phyloP scores from a whole-genome alignment of 2,888 invertebrate genomes.

The Lasioglossum leucozonium region DNA sequence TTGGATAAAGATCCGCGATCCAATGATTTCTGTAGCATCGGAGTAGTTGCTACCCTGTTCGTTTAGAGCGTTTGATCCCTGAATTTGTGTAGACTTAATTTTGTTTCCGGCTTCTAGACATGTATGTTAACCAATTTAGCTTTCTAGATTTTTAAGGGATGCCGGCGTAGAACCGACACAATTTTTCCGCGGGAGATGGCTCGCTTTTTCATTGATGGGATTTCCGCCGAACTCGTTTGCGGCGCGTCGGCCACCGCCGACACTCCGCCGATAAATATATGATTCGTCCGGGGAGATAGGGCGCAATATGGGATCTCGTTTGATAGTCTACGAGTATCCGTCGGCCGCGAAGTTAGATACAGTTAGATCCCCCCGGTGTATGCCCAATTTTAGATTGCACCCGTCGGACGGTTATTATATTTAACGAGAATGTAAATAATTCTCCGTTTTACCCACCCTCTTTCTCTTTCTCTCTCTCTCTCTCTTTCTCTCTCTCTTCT shows the following conservation, averaged over 20 bases:
- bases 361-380: slow-evolving; percentile 61
- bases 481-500: too few species aligned
- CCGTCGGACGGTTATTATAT: slow-evolving; percentile 59
- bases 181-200: neutral
- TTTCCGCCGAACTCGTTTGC: slow-evolving; percentile 27
- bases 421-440: slow-evolving; percentile 67
- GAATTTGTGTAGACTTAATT: neutral
- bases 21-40: too few species aligned
- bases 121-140: neutral
- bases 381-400: slow-evolving; percentile 59
- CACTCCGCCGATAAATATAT: slow-evolving; percentile 58
- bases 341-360: slow-evolving; percentile 63
- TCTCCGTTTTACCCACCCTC: neutral
- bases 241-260: neutral
- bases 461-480: too few species aligned
- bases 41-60: neutral
- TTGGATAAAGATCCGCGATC: too few species aligned
- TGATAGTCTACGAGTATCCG: slow-evolving; percentile 63
- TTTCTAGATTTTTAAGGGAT: neutral
- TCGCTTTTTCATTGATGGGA: slow-evolving; percentile 36
- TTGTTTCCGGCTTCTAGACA: neutral
- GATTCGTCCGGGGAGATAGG: slow-evolving; percentile 51
- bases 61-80: neutral
- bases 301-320: slow-evolving; percentile 54
- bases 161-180: neutral